Evolutionary conservation across 1,140 invertebrate species (phyloP), one percentile per base, ranked within the genome.

Genomic region (Hylaeus volcanicus): DNA sequence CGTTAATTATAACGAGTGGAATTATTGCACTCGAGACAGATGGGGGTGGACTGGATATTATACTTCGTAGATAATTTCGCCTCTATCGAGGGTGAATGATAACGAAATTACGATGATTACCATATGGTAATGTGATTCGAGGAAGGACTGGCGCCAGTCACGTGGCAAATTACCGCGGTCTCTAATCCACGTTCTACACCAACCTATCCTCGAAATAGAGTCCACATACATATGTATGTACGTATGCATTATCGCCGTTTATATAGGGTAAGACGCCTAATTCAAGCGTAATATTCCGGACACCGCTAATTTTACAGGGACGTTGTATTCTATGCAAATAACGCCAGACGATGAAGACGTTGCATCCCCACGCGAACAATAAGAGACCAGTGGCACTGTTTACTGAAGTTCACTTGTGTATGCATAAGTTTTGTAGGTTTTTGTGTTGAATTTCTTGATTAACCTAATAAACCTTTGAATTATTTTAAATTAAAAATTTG

Each of bases 121-220:
- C 85, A 86, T 88, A 90, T 90, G 88, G 87, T 89, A 89, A 89
- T 91, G 80, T 43, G 74, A 90, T 84, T 68, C 83, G 79, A 56
- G 79, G 84, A 89, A 90, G 83, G 87, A 88, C 78, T 87, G 82
- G 81, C 85, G 86, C 83, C 80, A 82, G 78, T 85, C 85, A 85
- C 75, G 73, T 84, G 82, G 84, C 83, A 90, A 89, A 90, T 90
- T 90, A 88, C 79, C 69, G 83, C 70, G 79, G 86, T 84, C 79
- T 84, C 70, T 84, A 83, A 80, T 80, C 78, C 74, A 64, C 79
- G 66, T 39, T 71, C 66, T 81, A 55, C 55, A 39, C 45, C 48
- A 60, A 56, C 12, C 76, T 63, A 71, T 64, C 60, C 51, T 60
- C 66, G 37, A 26, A 53, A 45, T 15, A 61, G 56, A 64, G 58